These are phyloP conservation scores for Procavia capensis DNA, from an alignment of 2,113 vertebrate genomes.

Conservation along the genomic window DNA sequence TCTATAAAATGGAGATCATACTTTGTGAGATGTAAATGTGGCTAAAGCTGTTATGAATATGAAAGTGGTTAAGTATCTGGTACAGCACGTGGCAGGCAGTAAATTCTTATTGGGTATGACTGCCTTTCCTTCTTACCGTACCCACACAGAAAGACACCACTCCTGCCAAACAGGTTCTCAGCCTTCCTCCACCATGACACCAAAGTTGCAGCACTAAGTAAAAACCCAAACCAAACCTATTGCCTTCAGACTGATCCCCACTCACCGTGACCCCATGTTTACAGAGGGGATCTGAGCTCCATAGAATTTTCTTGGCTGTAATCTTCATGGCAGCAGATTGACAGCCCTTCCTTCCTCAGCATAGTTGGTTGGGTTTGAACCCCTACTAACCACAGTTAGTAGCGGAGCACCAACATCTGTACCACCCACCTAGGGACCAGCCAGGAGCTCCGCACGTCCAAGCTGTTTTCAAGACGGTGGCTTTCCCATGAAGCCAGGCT, in stretches of 20 bases:
- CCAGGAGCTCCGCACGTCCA: neutral
- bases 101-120: neutral
- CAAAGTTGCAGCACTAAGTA: accelerated
- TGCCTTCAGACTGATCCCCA: neutral
- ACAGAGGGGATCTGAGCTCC: too few relatives aligned
- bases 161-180: neutral
- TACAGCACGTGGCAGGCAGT: neutral
- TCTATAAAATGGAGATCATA: neutral
- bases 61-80: neutral
- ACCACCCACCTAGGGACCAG: neutral
- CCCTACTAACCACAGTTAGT: neutral
- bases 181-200: neutral
- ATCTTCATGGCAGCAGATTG: neutral
- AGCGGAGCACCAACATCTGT: neutral
- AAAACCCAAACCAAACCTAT: neutral
- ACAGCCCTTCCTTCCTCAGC: neutral
- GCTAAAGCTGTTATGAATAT: neutral
- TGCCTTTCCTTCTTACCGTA: neutral
- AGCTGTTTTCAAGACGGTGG: neutral
- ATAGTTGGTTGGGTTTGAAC: neutral
- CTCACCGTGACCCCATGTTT: neutral
- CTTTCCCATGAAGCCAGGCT: neutral
- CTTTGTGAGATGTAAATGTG: neutral
- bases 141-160: neutral
- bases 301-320: neutral